Base-by-base conservation (phyloP, 2,888 invertebrate genomes). In the Tinea pellionella region DNA sequence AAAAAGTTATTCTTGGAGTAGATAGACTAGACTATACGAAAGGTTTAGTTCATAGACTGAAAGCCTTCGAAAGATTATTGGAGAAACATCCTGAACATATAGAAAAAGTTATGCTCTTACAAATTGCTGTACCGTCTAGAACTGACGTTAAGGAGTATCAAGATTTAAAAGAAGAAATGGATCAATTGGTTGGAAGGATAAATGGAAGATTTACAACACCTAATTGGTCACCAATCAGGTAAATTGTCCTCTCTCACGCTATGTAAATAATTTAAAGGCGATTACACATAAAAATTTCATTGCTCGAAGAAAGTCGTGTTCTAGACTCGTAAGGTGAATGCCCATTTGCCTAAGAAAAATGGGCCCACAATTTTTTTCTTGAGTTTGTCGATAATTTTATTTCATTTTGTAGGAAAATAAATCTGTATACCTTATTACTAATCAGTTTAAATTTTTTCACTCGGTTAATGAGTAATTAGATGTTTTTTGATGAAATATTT, bases 11-110 rank as follows among this genome's bases (percentile, higher is more conserved):
- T 63, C 83, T 96, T 61, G 96, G 96, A 12, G 96, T 96, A 7
- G 96, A 96, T 78, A 90, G 96, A 64, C 88, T 96, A 62, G 96
- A 96, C 74, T 96, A 96, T 72, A 96, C 96, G 59, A 96, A 96
- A 88, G 96, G 96, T 12, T 86, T 96, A 67, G 95, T 95, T 0
- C 92, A 96, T 69, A 91, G 77, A 69, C 82, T 96, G 56, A 92
- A 92, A 81, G 94, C 96, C 0, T 96, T 96, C 69, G 96, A 96
- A 79, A 90, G 86, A 65, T 80, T 96, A 60, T 74, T 96, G 53
- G 92, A 94, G 65, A 94, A 93, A 68, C 91, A 96, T 75, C 96
- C 96, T 0, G 94, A 96, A 73, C 94, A 96, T 72, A 92, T 92
- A 65, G 95, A 94, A 71, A 93, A 95, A 75, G 94, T 95, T 6